phyloP scores from a whole-genome alignment of 1,140 invertebrate species.

The Holotrichia oblita region DNA sequence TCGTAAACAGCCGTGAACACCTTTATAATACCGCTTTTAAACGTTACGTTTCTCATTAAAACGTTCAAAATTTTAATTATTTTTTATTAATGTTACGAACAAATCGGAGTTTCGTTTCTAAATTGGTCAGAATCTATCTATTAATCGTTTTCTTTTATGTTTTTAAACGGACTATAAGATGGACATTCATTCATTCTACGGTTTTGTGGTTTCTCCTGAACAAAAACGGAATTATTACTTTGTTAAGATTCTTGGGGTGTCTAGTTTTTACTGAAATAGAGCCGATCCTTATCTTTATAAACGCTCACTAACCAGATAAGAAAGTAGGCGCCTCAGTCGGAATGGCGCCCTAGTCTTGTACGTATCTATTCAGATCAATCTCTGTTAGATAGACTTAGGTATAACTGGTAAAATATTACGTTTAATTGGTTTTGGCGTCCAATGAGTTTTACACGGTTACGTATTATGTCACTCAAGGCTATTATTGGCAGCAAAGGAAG shows the following conservation, averaged over 20 bases:
- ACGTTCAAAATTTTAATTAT: slow-evolving; percentile 17
- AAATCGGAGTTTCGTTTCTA: no score
- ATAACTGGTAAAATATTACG: not conserved
- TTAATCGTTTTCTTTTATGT: no score
- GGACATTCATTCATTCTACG: no score
- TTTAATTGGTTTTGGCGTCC: no score
- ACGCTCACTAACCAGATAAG: not conserved
- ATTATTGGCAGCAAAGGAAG: no score
- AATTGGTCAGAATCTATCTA: no score
- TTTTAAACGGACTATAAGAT: no score
- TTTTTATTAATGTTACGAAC: slow-evolving; percentile 19
- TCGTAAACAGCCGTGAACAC: not conserved
- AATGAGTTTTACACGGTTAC: no score
- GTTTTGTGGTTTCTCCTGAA: not conserved
- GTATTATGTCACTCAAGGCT: not conserved
- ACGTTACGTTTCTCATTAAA: not conserved
- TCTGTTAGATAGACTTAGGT: not conserved
- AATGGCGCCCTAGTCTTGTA: not conserved
- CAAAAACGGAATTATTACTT: slow-evolving; percentile 28
- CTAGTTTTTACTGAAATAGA: not conserved
- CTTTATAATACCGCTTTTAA: not conserved
- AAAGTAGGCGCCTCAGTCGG: slow-evolving; percentile 8
- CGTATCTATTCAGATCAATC: not conserved
- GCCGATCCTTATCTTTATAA: slow-evolving; percentile 21
- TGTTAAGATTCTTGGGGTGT: slow-evolving; percentile 25